phyloP scores from a whole-genome alignment of 2,888 invertebrate species.

The Diogma glabrata region DNA sequence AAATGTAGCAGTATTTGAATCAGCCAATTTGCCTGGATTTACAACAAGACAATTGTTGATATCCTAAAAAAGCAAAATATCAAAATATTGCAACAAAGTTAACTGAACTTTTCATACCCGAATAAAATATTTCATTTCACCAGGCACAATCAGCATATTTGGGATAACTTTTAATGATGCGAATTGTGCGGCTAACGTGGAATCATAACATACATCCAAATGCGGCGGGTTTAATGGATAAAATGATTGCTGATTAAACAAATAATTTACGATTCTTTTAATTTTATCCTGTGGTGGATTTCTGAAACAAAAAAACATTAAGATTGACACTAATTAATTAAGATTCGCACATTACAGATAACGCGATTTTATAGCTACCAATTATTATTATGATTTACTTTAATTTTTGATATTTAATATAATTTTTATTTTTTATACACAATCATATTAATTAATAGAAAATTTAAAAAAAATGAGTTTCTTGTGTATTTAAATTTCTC shows the following conservation, averaged over 20 bases:
- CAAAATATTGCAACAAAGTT: constrained; percentile 9
- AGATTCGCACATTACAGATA: no score
- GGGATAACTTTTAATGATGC: constrained; percentile 63
- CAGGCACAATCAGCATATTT: constrained; percentile 73
- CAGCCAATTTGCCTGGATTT: constrained; percentile 75
- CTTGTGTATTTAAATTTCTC: no score
- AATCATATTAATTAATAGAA: no score
- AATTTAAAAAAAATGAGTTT: no score
- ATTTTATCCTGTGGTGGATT: constrained; percentile 52
- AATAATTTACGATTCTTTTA: constrained; percentile 59
- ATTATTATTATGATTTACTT: neutral
- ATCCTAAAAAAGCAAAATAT: constrained; percentile 44
- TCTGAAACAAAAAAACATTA: constrained; percentile 22
- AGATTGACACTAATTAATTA: no score
- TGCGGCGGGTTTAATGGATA: constrained; percentile 72
- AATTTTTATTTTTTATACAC: no score
- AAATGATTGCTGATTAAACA: constrained; percentile 65
- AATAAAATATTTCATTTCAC: constrained; percentile 68
- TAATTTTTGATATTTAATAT: neutral
- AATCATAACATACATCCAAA: constrained; percentile 54
- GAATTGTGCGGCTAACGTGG: constrained; percentile 55
- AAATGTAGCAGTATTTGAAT: constrained; percentile 68
- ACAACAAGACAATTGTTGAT: constrained; percentile 67
- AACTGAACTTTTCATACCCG: constrained; percentile 43
- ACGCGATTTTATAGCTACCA: neutral